These are phyloP conservation scores for Manacus vitellinus DNA, from an alignment of 2,113 vertebrate genomes.

Conservation along the genomic window DNA sequence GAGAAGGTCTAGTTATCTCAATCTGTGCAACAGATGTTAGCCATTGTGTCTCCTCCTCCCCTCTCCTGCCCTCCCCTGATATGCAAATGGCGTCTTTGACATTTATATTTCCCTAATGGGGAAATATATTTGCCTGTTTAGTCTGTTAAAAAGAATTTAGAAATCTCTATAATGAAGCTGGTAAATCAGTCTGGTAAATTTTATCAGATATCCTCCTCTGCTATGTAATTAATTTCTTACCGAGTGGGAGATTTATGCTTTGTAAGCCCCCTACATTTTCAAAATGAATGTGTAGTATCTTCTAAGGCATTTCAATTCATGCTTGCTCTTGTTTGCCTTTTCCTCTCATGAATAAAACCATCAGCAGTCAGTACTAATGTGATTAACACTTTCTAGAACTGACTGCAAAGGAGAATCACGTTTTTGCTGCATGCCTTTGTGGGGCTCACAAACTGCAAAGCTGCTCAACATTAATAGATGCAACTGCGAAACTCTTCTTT, in stretches of 20 bases:
- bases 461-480: background rate
- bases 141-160: background rate
- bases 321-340: background rate
- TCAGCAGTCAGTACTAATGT: background rate
- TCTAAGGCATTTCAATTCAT: background rate
- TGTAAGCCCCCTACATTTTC: background rate
- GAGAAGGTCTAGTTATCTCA: background rate
- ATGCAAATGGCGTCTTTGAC: background rate
- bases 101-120: background rate
- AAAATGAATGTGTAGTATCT: background rate
- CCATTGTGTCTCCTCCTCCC: background rate
- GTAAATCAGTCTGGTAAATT: background rate
- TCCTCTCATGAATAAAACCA: background rate
- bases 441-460: background rate
- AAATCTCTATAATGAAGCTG: background rate
- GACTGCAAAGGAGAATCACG: background rate
- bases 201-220: background rate
- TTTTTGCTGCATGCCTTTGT: background rate
- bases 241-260: background rate
- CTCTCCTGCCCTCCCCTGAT: background rate
- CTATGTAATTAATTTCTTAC: background rate
- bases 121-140: background rate
- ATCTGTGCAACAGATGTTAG: constrained; percentile 14
- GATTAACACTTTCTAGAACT: background rate
- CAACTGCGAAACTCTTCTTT: background rate